phyloP scores from a whole-genome alignment of 2,113 vertebrate species.

The Halichoerus grypus region DNA sequence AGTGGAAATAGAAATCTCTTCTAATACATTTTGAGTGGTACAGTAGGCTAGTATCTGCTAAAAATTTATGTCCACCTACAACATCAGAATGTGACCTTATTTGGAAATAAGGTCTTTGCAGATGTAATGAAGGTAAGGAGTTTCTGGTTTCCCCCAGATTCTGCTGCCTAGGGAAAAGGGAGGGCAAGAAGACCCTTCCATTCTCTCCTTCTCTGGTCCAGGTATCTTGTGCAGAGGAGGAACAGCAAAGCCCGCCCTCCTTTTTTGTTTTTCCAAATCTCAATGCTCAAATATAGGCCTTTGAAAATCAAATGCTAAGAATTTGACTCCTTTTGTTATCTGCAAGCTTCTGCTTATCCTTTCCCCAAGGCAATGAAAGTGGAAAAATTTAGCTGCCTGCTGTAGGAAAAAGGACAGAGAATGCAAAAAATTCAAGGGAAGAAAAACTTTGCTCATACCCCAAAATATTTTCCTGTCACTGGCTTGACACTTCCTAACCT shows the following conservation, averaged over 20 bases:
- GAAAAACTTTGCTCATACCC: background rate
- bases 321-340: constrained; percentile 6
- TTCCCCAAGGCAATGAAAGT: background rate
- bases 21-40: background rate
- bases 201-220: background rate
- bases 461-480: background rate
- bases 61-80: background rate
- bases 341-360: background rate
- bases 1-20: background rate
- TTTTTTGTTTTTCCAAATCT: background rate
- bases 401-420: background rate
- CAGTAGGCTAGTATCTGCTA: background rate
- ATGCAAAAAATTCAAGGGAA: background rate
- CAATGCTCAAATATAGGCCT: background rate
- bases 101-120: background rate
- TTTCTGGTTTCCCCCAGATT: background rate
- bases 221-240: background rate
- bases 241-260: background rate
- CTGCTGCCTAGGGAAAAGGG: background rate
- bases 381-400: background rate
- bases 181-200: background rate
- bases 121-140: background rate
- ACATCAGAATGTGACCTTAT: background rate
- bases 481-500: background rate
- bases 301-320: constrained; percentile 21